These are phyloP conservation scores for Peromyscus aztecus DNA, from an alignment of 2,797 vertebrate species.

Conservation along the genomic window DNA sequence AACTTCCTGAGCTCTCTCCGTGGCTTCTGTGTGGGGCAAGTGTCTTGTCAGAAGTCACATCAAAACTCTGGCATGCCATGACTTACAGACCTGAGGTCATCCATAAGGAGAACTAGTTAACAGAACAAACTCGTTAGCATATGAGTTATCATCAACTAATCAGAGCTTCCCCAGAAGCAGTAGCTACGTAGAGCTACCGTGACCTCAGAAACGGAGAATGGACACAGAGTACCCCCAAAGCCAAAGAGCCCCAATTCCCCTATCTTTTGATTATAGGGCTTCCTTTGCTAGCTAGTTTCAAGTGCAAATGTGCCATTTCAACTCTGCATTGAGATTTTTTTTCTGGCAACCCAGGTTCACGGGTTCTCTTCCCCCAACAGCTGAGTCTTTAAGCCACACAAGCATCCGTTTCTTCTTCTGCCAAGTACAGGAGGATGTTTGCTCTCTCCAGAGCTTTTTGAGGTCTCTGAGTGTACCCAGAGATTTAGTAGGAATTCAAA, in stretches of 20 bases:
- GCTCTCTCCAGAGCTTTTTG: conserved; percentile 46
- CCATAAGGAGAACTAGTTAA: background rate
- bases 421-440: conserved; percentile 71
- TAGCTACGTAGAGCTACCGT: background rate
- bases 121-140: background rate
- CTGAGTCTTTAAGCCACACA: background rate
- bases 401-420: conserved; percentile 44
- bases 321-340: background rate
- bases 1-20: background rate
- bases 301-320: conserved; percentile 28
- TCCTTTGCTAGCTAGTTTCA: background rate
- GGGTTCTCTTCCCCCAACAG: background rate
- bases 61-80: background rate
- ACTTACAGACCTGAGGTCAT: background rate
- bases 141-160: background rate
- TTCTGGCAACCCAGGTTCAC: background rate
- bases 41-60: background rate
- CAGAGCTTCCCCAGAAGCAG: background rate
- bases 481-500: conserved; percentile 71
- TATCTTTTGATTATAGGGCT: background rate
- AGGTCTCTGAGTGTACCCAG: conserved; percentile 60
- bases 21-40: background rate
- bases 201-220: background rate
- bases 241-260: background rate
- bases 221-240: background rate